Percentiles rank a stretch among this genome's conserved stretches.
These are phyloP conservation scores for Diaperis boleti DNA, from an alignment of 2,888 invertebrate genomes.

Conservation along the genomic window DNA sequence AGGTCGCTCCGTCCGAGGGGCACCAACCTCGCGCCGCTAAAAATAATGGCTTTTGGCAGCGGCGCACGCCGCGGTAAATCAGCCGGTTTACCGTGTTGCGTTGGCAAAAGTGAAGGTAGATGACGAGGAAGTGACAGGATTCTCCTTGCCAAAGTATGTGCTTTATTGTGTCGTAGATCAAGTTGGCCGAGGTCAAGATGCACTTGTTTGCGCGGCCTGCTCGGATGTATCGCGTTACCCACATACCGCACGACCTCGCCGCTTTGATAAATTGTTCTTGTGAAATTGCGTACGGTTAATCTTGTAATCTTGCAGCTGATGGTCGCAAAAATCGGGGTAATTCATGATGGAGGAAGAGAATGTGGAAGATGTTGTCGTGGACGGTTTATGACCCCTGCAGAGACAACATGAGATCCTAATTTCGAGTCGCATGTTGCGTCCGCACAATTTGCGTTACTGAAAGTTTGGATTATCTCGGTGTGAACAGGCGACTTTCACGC, in stretches of 20 bases:
- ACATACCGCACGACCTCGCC: slow-evolving; percentile 47
- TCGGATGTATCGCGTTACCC: slow-evolving; percentile 47
- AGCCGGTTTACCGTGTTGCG: too few relatives aligned
- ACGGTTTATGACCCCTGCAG: slow-evolving; percentile 28
- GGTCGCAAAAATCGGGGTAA: slow-evolving; percentile 40
- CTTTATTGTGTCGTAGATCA: slow-evolving; percentile 53
- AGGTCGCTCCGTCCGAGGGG: slow-evolving; percentile 2
- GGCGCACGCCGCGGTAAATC: neutral
- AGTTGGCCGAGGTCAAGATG: slow-evolving; percentile 50
- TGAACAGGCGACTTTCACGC: too few relatives aligned
- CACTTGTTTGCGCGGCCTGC: slow-evolving; percentile 48
- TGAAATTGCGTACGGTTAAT: slow-evolving; percentile 47
- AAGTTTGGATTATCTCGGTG: too few relatives aligned
- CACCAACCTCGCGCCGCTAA: slow-evolving; percentile 8
- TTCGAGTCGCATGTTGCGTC: too few relatives aligned
- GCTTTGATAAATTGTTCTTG: slow-evolving; percentile 46
- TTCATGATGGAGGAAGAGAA: slow-evolving; percentile 43
- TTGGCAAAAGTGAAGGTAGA: slow-evolving; percentile 25
- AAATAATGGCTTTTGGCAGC: neutral
- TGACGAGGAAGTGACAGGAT: slow-evolving; percentile 42
- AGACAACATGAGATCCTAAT: too few relatives aligned
- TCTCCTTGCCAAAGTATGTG: slow-evolving; percentile 50
- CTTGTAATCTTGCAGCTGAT: slow-evolving; percentile 46
- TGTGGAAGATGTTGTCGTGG: slow-evolving; percentile 37
- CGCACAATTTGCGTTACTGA: too few relatives aligned